These are phyloP conservation scores for Platycnemis pennipes DNA, from an alignment of 2,888 invertebrate genomes.

Conservation along the genomic window DNA sequence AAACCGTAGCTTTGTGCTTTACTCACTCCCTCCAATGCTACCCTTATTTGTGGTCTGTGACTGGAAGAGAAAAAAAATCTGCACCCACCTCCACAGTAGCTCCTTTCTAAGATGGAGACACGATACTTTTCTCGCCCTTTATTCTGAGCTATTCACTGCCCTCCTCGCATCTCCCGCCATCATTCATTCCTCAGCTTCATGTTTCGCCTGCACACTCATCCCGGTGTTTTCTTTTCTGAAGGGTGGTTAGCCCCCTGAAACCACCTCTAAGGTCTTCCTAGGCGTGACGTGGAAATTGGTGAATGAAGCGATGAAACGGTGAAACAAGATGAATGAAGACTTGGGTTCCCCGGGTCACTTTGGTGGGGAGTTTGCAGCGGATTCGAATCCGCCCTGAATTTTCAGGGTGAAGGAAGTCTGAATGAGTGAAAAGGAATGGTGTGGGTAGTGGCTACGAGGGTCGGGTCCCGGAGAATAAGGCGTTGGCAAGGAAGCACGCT, in stretches of 20 bases:
- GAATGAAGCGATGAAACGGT: neutral
- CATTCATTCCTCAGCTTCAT: slow-evolving; percentile 6
- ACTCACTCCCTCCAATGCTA: neutral
- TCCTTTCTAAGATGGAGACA: neutral
- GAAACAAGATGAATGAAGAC: neutral
- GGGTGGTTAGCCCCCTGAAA: neutral
- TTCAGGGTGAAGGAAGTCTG: neutral
- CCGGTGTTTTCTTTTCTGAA: neutral
- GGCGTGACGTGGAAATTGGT: neutral
- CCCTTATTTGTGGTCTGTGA: neutral
- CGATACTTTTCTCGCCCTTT: slow-evolving; percentile 4
- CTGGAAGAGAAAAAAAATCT: neutral
- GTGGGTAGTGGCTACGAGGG: neutral
- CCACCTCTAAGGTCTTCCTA: neutral
- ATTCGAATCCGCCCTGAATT: neutral
- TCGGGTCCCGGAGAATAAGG: neutral
- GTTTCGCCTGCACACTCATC: neutral
- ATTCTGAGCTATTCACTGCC: neutral
- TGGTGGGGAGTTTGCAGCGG: neutral
- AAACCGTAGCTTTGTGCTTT: neutral
- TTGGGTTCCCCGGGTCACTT: neutral
- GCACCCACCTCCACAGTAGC: slow-evolving; percentile 9
- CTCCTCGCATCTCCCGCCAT: neutral
- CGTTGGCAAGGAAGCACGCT: slow-evolving; percentile 48
- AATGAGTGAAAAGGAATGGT: neutral